Conservation (phyloP, 2,888 invertebrate species). For the Drosophila koepferae region DNA sequence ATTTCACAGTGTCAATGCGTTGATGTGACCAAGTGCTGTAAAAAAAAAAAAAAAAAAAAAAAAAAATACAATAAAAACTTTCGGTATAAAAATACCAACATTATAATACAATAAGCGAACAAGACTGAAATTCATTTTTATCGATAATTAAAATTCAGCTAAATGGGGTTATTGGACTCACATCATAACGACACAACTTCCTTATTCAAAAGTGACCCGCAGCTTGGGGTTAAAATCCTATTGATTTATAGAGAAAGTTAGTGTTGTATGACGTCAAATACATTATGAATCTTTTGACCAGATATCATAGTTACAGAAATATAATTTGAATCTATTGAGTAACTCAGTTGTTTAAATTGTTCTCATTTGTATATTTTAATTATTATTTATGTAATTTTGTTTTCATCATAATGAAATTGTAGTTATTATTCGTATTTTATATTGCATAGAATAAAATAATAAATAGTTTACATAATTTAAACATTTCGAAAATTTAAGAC, state of each 20-base stretch:
- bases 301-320: not conserved
- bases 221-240: slow-evolving; percentile 1
- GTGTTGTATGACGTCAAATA: not conserved
- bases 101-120: no score
- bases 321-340: not conserved
- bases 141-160: not conserved
- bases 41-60: not conserved
- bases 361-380: no score
- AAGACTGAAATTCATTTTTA: not conserved
- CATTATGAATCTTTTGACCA: not conserved
- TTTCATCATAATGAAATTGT: not conserved
- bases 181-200: not conserved
- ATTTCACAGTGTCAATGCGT: slow-evolving; percentile 34
- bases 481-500: no score
- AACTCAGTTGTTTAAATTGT: not conserved
- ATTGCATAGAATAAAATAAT: not conserved
- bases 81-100: slow-evolving; percentile 6
- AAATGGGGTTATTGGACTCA: slow-evolving; percentile 7
- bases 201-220: not conserved
- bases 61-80: no score
- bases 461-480: not conserved
- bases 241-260: slow-evolving; percentile 3
- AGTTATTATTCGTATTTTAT: not conserved
- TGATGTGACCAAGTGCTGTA: slow-evolving; percentile 33
- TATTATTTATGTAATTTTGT: not conserved